phyloP scores from a whole-genome alignment of 2,888 invertebrate genomes.

The Mythimna albipuncta region DNA sequence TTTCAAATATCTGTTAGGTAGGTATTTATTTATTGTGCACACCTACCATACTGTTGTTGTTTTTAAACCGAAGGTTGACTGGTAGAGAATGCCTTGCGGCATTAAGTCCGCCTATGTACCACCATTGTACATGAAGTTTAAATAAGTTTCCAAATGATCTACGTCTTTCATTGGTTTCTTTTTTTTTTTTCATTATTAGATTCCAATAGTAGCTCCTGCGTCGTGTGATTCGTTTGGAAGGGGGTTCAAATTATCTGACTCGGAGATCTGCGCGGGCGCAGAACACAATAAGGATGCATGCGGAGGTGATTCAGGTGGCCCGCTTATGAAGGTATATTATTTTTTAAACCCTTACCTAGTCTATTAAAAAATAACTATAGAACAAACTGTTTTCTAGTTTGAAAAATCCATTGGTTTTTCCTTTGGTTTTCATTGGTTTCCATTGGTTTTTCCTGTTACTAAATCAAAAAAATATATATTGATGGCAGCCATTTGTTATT shows the following conservation, averaged over 20 bases:
- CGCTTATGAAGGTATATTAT: constrained; percentile 84
- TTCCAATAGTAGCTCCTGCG: constrained; percentile 76
- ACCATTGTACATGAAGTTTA: too few species aligned
- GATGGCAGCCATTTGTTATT: background rate
- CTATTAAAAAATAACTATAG: background rate
- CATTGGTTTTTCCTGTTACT: too few species aligned
- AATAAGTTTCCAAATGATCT: background rate
- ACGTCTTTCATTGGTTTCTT: background rate
- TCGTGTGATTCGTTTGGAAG: constrained; percentile 77
- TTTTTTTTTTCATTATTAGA: constrained; percentile 62
- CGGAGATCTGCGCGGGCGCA: constrained; percentile 91
- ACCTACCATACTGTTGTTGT: too few species aligned
- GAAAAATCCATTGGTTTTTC: background rate
- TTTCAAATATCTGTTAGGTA: too few species aligned
- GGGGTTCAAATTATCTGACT: constrained; percentile 72
- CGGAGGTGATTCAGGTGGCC: constrained; percentile 92
- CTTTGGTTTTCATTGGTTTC: too few species aligned
- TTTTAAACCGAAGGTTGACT: too few species aligned
- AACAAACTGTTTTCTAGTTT: background rate
- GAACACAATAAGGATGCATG: constrained; percentile 91
- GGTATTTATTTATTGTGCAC: too few species aligned
- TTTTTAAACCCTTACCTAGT: too few species aligned
- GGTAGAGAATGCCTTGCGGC: too few species aligned
- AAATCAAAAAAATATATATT: constrained; percentile 10
- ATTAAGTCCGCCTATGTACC: too few species aligned